A percentile compares a stretch with the other conserved stretches of the same genome.
These are phyloP conservation scores for Rhipidura dahli DNA, from an alignment of 2,113 vertebrate species.

Conservation along the genomic window DNA sequence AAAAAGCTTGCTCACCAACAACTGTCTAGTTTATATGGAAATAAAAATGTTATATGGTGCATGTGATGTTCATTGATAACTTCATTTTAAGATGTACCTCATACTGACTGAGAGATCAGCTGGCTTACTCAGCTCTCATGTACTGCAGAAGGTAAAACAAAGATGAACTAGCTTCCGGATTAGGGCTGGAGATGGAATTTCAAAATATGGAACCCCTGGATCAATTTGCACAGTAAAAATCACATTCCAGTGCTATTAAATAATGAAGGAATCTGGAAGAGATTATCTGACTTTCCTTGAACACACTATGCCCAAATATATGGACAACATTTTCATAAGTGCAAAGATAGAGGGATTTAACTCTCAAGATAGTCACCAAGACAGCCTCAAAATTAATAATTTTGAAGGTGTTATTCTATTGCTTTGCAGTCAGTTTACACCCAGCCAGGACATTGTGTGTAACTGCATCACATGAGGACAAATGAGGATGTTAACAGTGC, in stretches of 20 bases:
- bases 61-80: accelerated
- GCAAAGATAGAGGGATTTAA: neutral
- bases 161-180: accelerated
- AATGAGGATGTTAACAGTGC: neutral
- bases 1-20: neutral
- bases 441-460: neutral
- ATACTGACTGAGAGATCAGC: neutral
- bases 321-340: neutral
- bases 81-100: neutral
- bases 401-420: neutral
- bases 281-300: neutral
- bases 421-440: neutral
- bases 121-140: neutral
- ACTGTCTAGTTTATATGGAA: neutral
- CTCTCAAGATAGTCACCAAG: neutral
- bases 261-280: neutral
- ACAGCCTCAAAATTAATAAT: neutral
- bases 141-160: neutral
- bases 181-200: neutral
- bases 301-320: neutral
- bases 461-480: too few relatives aligned
- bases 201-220: neutral
- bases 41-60: neutral
- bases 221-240: neutral
- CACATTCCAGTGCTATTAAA: neutral